These are phyloP conservation scores for Caenorhabditis inopinata DNA, from an alignment of 1,140 invertebrate genomes.

Conservation along the genomic window DNA sequence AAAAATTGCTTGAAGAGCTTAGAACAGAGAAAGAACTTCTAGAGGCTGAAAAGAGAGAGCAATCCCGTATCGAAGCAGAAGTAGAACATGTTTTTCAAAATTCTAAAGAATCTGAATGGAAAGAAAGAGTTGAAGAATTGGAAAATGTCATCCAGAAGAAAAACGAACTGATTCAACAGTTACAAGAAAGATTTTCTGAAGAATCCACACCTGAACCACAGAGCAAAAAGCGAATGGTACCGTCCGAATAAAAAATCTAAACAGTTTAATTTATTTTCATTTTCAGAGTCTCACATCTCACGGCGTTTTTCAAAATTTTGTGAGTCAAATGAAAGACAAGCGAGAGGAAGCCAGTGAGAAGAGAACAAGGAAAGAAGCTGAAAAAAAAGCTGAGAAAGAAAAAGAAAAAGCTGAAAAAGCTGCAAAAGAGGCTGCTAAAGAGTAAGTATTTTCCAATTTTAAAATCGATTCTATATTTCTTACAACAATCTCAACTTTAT, in stretches of 20 bases:
- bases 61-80: not conserved
- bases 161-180: slow-evolving; percentile 38
- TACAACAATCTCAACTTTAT: no score
- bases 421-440: slow-evolving; percentile 48
- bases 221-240: slow-evolving; percentile 43
- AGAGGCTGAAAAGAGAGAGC: not conserved
- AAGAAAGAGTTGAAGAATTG: slow-evolving; percentile 41
- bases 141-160: slow-evolving; percentile 44
- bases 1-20: not conserved
- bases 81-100: slow-evolving; percentile 35
- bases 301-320: slow-evolving; percentile 48
- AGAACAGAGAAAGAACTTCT: slow-evolving; percentile 11
- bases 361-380: slow-evolving; percentile 38
- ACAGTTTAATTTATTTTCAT: not conserved
- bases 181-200: slow-evolving; percentile 47
- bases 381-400: slow-evolving; percentile 46
- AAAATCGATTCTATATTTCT: no score
- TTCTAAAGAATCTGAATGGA: slow-evolving; percentile 45
- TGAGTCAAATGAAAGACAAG: slow-evolving; percentile 55
- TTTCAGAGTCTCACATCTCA: slow-evolving; percentile 38
- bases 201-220: slow-evolving; percentile 25
- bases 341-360: slow-evolving; percentile 35
- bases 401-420: slow-evolving; percentile 48
- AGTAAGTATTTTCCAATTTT: no score
- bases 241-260: not conserved